Conservation (phyloP, 1,140 invertebrate species). For the Drosophila nigrodunni region DNA sequence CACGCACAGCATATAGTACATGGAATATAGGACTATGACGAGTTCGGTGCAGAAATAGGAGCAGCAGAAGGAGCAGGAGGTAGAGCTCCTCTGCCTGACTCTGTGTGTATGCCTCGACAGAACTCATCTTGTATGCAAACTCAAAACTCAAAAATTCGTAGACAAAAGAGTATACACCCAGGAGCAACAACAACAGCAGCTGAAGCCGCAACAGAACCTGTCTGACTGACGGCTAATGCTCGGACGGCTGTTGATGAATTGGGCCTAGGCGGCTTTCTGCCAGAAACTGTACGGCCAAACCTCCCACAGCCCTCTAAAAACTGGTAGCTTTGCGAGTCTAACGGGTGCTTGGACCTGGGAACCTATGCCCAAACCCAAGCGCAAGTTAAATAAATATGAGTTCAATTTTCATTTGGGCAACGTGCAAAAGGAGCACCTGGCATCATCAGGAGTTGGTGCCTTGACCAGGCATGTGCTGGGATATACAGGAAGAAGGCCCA, state of each 20-base stretch:
- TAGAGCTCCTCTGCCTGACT: background rate
- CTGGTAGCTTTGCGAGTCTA: background rate
- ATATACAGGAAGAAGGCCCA: no score
- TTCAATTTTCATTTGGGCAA: constrained; percentile 76
- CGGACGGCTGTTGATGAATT: constrained; percentile 74
- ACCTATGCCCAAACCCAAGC: constrained; percentile 16
- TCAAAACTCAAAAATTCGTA: constrained; percentile 83
- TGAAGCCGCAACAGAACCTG: constrained; percentile 50
- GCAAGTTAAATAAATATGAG: constrained; percentile 81
- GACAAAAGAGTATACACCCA: constrained; percentile 76
- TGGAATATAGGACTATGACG: constrained; percentile 9
- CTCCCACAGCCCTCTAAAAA: background rate
- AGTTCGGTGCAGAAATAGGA: background rate
- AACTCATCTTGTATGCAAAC: constrained; percentile 83
- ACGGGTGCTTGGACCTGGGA: no score
- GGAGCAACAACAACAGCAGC: constrained; percentile 35
- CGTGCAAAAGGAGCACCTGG: constrained; percentile 20
- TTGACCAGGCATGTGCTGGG: no score
- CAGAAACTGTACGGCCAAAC: background rate
- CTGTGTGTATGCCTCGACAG: constrained; percentile 45
- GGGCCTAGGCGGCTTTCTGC: constrained; percentile 56
- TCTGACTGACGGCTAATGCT: constrained; percentile 60
- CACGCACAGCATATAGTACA: constrained; percentile 50
- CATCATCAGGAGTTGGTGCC: background rate
- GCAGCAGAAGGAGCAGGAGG: background rate